Evolutionary conservation across 2,888 invertebrate genomes (phyloP), one percentile per base, ranked within the genome.

Genomic region (Adineta ricciae): DNA sequence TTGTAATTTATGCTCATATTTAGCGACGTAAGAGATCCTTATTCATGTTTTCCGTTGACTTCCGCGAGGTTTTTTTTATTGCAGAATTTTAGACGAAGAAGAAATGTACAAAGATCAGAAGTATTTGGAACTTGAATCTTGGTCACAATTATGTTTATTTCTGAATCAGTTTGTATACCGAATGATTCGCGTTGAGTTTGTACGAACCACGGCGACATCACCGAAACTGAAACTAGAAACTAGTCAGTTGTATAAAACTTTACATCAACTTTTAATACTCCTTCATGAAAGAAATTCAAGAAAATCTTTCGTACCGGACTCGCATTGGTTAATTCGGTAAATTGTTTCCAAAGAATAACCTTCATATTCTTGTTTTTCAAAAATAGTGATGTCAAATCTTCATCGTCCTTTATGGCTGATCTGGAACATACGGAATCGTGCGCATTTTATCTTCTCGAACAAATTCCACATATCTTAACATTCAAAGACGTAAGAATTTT

Each of bases 401-500:
- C 56, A 52, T 83, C 54, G 49, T 38, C 49, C 36, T 85, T 85
- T 83, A 52, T 85, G 36, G 56, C 72, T 27, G 85, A 85, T 84
- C 56, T 85, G 16, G 84, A 85, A 82, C 83, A 73, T 50, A 84
- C 83, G 36, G 41, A 83, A 27, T 54, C 73, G 49, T 54, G 46
- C 46, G 73, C 85, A 11, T 41, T 82, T 4, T 54, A 52, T 54
- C 73, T 84, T 50, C 49, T 85, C 3, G 50, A 85, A 21, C 73
- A 85, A 78, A 85, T 85, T 21, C 85, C 85, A 11, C 85, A 85
- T 82, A 83, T 84, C n/a, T 19, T 85, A 24, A 83, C 85, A 5
- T 46, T 85, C 1, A 85, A 83, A 84, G 32, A 84, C 32, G 46
- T 49, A 49, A 2, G 46, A 50, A n/a, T 46, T 32, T 83, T 46